Evolutionary conservation across 2,888 invertebrate species (phyloP), one percentile per base, ranked within the genome.

Genomic region (Ophioninae sp.): DNA sequence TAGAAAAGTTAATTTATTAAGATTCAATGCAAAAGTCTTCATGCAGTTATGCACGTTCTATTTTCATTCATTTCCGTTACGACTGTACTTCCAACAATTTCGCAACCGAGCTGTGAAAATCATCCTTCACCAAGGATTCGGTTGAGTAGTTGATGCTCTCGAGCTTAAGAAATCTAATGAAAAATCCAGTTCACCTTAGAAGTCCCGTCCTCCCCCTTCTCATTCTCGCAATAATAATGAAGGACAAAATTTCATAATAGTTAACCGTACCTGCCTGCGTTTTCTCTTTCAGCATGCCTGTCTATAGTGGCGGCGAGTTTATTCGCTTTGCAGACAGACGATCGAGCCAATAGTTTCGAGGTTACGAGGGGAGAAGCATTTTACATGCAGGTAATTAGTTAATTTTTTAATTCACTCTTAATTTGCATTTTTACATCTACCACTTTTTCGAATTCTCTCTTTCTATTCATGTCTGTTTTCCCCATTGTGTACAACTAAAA

Each of bases 241-340:
- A 68, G 44, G 51, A 61, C 63, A 56, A 30, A 20, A 77, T 51
- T 64, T 44, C 22, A 59, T 61, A 37, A 58, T 30, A 30, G 17
- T 44, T 30, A n/a, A 58, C 30, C 65, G n/a, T 30, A 63, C n/a
- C 10, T 9, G 23, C 67, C 37, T 59, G n/a, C n/a, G 67, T 59
- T 41, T 5, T 51, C 22, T 80, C 30, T 95, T 95, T 6, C 94
- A 97, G 97, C 96, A 68, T 93, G 97, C 88, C 93, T 97, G 93
- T 96, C 97, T 41, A 95, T 97, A 88, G 95, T 96, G 51, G 96
- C 97, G 85, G 97, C 97, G 61, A 95, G 96, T 77, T 93, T 98
- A 89, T 98, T 97, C 91, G 97, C 97, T 58, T 94, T 97, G 77
- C 97, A 97, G 94, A 96, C 97, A 90, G 97, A 97, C 94, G 97